Percentiles rank a stretch among this genome's conserved stretches.
phyloP scores from a whole-genome alignment of 2,888 invertebrate species.

The Athetis lepigone region DNA sequence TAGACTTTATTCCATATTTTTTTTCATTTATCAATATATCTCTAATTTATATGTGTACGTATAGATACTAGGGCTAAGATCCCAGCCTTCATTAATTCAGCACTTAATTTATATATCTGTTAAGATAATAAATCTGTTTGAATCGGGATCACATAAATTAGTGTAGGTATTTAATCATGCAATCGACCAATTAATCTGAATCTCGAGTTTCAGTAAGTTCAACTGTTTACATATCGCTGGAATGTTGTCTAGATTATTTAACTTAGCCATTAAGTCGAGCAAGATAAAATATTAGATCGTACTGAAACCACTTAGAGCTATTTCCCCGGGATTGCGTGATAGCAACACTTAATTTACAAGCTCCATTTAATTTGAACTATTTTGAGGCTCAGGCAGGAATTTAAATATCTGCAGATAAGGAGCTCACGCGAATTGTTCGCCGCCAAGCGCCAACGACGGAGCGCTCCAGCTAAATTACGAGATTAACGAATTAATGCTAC shows the following conservation, averaged over 20 bases:
- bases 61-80: slow-evolving; percentile 9
- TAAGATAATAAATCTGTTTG: slow-evolving; percentile 39
- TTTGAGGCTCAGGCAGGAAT: slow-evolving; percentile 84
- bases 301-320: slow-evolving; percentile 87
- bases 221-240: slow-evolving; percentile 43
- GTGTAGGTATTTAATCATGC: slow-evolving; percentile 46
- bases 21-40: background rate
- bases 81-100: slow-evolving; percentile 26
- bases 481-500: slow-evolving; percentile 80
- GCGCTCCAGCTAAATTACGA: slow-evolving; percentile 79
- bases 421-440: slow-evolving; percentile 85
- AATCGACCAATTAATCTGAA: slow-evolving; percentile 43
- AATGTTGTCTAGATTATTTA: slow-evolving; percentile 58
- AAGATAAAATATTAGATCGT: slow-evolving; percentile 82
- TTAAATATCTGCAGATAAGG: slow-evolving; percentile 88
- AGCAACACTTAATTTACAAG: slow-evolving; percentile 90
- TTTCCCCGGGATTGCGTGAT: slow-evolving; percentile 89
- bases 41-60: background rate
- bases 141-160: slow-evolving; percentile 34
- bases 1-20: too few species aligned
- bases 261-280: slow-evolving; percentile 66
- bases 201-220: slow-evolving; percentile 32
- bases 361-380: slow-evolving; percentile 87
- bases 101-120: slow-evolving; percentile 14
- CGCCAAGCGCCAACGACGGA: slow-evolving; percentile 63